phyloP scores from a whole-genome alignment of 2,888 invertebrate species.

The Abrostola tripartita region DNA sequence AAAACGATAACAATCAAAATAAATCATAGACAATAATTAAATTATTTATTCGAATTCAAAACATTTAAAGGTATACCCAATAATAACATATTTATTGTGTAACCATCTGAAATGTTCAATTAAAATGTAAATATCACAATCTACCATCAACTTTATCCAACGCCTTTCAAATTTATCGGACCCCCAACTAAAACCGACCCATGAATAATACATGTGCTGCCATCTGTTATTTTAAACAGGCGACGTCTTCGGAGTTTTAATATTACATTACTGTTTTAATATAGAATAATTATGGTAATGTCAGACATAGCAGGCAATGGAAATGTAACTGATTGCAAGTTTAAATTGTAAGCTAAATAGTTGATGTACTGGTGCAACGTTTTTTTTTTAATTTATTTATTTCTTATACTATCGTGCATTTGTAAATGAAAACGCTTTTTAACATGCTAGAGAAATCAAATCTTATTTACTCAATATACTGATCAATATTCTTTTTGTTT shows the following conservation, averaged over 20 bases:
- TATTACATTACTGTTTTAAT: conserved; percentile 67
- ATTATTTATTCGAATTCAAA: not conserved
- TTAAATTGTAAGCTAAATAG: conserved; percentile 26
- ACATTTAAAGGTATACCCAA: conserved; percentile 20
- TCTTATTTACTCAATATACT: too few relatives aligned
- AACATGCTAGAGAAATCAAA: too few relatives aligned
- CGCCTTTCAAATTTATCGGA: conserved; percentile 73
- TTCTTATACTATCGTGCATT: not conserved
- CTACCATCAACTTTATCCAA: conserved; percentile 62
- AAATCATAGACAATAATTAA: too few relatives aligned
- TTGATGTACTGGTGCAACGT: conserved; percentile 7
- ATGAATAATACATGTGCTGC: conserved; percentile 81
- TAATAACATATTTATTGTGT: conserved; percentile 62
- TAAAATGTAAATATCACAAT: conserved; percentile 78
- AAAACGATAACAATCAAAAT: too few relatives aligned
- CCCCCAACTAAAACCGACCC: conserved; percentile 69
- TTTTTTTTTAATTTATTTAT: not conserved
- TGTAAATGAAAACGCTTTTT: too few relatives aligned
- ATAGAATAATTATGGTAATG: conserved; percentile 61
- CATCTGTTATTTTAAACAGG: conserved; percentile 81
- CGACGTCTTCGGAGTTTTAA: conserved; percentile 74
- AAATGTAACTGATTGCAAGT: conserved; percentile 46
- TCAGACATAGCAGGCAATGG: conserved; percentile 48
- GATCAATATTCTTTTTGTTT: too few relatives aligned
- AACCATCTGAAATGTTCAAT: conserved; percentile 69